Evolutionary conservation across 2,113 vertebrate genomes (phyloP).

Genomic region (Cromileptes altivelis): DNA sequence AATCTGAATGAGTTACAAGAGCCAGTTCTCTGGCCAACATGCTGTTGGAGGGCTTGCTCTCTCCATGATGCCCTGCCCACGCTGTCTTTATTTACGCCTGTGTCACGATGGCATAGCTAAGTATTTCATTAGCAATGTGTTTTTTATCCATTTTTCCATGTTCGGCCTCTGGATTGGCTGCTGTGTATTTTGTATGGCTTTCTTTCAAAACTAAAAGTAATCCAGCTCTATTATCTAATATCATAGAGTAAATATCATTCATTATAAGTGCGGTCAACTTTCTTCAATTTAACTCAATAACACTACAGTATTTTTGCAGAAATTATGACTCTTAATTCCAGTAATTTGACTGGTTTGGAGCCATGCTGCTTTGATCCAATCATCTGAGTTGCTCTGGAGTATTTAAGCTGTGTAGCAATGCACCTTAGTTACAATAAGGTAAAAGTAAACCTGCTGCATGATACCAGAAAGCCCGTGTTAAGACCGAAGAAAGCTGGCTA

Average conservation of each 20-base stretch:
- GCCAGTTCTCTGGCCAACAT: no score
- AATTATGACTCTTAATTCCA: not conserved
- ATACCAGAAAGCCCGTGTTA: not conserved
- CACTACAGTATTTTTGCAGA: not conserved
- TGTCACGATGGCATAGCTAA: no score
- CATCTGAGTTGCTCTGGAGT: not conserved
- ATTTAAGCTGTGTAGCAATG: not conserved
- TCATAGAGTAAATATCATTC: not conserved
- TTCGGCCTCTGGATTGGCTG: no score
- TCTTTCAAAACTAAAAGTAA: not conserved
- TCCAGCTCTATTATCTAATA: not conserved
- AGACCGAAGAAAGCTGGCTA: not conserved
- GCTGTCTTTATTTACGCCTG: no score
- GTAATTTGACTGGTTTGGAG: not conserved
- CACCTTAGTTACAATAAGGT: no score
- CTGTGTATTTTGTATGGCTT: not conserved
- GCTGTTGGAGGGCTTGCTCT: no score
- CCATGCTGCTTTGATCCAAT: not conserved
- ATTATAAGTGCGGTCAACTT: no score
- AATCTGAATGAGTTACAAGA: no score
- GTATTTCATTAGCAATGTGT: no score
- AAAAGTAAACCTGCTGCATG: no score
- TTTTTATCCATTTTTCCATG: no score
- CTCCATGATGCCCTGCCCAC: no score
- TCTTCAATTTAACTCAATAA: not conserved